Base-by-base conservation (phyloP, 1,140 invertebrate genomes). In the Tetragnatha versicolor region DNA sequence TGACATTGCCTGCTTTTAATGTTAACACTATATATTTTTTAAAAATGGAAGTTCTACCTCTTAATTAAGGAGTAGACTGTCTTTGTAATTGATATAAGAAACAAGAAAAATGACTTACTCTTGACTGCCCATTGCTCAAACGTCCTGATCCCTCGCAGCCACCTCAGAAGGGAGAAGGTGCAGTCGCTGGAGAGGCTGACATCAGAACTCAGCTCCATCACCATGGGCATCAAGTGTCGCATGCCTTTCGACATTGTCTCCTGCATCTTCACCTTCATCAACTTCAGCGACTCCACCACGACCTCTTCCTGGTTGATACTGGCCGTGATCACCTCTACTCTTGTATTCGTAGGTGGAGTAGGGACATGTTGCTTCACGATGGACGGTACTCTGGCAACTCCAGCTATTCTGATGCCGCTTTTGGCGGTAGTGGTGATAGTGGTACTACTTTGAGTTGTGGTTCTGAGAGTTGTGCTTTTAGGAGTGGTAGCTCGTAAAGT, bases 151-250 rank as follows among this genome's bases (percentile, higher is more conserved):
- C 68, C 78, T 63, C 78, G 14, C 6, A 79, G 47, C 78, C 78
- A 79, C 17, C 78, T 9, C 12, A 79, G 58, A 27, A 79, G 47
- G 5, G 78, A 70, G 17, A 75, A 72, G 10, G 78, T 73, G 22
- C 78, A 79, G 14, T 79, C 78, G 53, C 60, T 79, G n/a, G 78
- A 79, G 33, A 79, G 31, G 47, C 22, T 49, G 25, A 79, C 39
- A 60, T 79, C 78, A 29, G 68, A 55, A 22, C 55, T 61, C 9
- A 79, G 6, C 22, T 29, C 65, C 78, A 79, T 72, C 6, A 79
- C 35, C 31, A 65, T 14, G 22, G 78, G 78, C 68, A 75, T 65
- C 17, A 79, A n/a, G 25, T 79, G 78, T 14, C 68, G 27, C 0
- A 79, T 39, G 4, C 66, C 78, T 65, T 79, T 79, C 2, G 66